Percentiles rank a stretch among this genome's conserved stretches.
Conservation (phyloP, 1,140 invertebrate genomes). For the Ips typographus region DNA sequence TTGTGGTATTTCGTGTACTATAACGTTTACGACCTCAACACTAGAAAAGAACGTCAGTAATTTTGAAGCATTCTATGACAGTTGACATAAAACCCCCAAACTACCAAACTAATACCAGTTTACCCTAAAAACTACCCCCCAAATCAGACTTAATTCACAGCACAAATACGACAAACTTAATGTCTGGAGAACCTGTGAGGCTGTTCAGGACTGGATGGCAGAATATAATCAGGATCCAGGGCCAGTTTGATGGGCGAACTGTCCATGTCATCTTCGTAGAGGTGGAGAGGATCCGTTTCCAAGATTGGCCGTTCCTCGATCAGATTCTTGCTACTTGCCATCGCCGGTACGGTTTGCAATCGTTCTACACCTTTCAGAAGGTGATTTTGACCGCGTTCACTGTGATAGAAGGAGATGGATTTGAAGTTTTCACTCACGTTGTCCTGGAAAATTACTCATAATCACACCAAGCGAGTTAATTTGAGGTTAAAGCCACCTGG, state of each 20-base stretch:
- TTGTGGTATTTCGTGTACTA: too few species aligned
- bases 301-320: neutral
- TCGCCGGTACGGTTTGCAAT: constrained; percentile 44
- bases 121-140: too few species aligned
- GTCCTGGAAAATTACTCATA: constrained; percentile 52
- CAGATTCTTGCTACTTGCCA: constrained; percentile 9
- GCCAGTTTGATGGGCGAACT: neutral
- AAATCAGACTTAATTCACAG: too few species aligned
- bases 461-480: neutral
- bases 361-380: constrained; percentile 37
- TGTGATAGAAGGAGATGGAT: constrained; percentile 75
- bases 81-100: too few species aligned
- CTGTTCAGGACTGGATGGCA: constrained; percentile 17
- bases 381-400: constrained; percentile 61
- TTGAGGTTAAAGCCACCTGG: constrained; percentile 44
- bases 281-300: neutral
- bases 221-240: constrained; percentile 17
- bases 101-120: too few species aligned
- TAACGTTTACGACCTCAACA: too few species aligned
- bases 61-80: too few species aligned
- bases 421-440: constrained; percentile 64
- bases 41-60: too few species aligned
- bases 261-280: neutral
- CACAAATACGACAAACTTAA: too few species aligned
- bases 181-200: constrained; percentile 14